These are phyloP conservation scores for Hycleus phaleratus DNA, from an alignment of 1,140 invertebrate species.

Conservation along the genomic window DNA sequence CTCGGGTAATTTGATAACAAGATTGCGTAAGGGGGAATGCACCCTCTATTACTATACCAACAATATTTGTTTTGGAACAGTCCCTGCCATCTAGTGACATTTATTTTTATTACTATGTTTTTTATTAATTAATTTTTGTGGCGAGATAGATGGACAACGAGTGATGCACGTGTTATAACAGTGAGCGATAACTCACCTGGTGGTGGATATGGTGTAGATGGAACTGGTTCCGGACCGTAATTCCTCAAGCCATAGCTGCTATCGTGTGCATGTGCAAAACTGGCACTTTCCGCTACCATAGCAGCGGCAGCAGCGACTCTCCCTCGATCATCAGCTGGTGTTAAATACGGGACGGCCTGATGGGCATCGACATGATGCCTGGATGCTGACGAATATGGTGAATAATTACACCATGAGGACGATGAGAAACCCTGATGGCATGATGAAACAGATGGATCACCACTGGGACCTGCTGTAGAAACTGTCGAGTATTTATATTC, in stretches of 20 bases:
- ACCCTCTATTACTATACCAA: background rate
- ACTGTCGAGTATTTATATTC: constrained; percentile 56
- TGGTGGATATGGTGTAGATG: constrained; percentile 70
- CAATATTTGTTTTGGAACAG: constrained; percentile 1
- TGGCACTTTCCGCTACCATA: constrained; percentile 55
- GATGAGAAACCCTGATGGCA: constrained; percentile 66
- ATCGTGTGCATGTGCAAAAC: constrained; percentile 50
- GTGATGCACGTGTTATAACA: background rate
- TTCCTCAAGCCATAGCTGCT: constrained; percentile 66
- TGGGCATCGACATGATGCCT: constrained; percentile 53
- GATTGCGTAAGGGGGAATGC: background rate
- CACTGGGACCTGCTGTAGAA: constrained; percentile 44
- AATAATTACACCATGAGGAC: constrained; percentile 65
- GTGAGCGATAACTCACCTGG: constrained; percentile 48
- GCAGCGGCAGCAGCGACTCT: constrained; percentile 50
- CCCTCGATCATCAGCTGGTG: constrained; percentile 58
- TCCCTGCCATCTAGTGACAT: constrained; percentile 12
- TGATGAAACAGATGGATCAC: constrained; percentile 49
- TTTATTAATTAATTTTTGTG: background rate
- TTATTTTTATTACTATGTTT: constrained; percentile 2
- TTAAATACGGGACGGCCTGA: constrained; percentile 54
- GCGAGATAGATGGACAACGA: background rate
- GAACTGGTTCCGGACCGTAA: constrained; percentile 65
- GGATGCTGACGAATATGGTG: constrained; percentile 53
- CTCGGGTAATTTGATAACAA: constrained; percentile 2